Evolutionary conservation across 2,888 invertebrate genomes (phyloP), one percentile per base, ranked within the genome.

Genomic region (Seira sanloemensis): DNA sequence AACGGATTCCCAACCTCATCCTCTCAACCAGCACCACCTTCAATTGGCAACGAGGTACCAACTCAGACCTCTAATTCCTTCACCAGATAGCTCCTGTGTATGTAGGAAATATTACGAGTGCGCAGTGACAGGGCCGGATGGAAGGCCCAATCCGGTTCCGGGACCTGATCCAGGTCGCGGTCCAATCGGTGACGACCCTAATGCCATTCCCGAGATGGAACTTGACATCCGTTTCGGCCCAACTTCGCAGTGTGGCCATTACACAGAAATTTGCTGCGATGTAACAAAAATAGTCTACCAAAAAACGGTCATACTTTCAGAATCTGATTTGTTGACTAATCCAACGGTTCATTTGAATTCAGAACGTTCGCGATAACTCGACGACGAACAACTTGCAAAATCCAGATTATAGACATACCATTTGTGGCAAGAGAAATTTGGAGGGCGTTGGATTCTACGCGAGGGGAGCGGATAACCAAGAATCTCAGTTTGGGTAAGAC

Each of bases 391-490:
- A 12, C 5, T 7, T 37, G 4, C 58, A 58, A 26, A 77, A 27
- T 24, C 62, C 72, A 25, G 74, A 78, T 2, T 85, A 85, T 80
- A 66, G 78, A 23, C 88, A 88, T 75, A 85, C 87, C 0, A 86
- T 80, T 7, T 89, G 89, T 78, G 89, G 89, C n/a, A 88, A 88
- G 46, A 54, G 89, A 21, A 89, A 89, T 78, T 67, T 77, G 5
- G 92, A 94, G 0, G 96, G 96, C 0, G 93, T 96, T 0, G 95
- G 94, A 2, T 94, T 95, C 89, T 92, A 94, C 19, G 95, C 95
- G 50, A 94, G 93, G 0, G 94, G 94, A 0, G 93, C 93, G n/a
- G 90, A 90, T 0, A 93, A 95, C 86, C 93, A 93, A 58, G 96
- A 96, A 90, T 93, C 94, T 0, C 94, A 95, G 89, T 96, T 86